Base-by-base conservation (phyloP, 2,797 vertebrate species). In the Melanotaenia boesemani region DNA sequence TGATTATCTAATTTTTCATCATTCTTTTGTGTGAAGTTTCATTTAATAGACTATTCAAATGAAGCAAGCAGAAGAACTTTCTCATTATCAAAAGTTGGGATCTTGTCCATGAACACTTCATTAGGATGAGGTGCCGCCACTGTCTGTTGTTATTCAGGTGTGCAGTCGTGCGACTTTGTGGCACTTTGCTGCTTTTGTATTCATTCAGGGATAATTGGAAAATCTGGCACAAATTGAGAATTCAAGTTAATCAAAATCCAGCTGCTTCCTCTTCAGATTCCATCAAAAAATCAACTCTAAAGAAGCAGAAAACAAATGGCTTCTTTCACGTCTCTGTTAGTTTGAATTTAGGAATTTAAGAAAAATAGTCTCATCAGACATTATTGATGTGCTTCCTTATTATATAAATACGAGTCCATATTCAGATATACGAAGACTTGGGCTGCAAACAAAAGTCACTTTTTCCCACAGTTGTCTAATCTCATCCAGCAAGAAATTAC, bases 181-280 rank as follows among this genome's bases (percentile, higher is more conserved):
- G 56, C 1, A 30, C 50, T 72, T 67, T 37, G 39, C 48, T 63
- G 69, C 18, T 12, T 76, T 44, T 72, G 24, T 59, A 57, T 83
- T 69, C 63, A 56, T 76, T 61, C 11, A 10, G 4, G 58, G 18
- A 28, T 63, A 58, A 80, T 82, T 80, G 54, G 63, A 61, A 86
- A 77, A 82, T 77, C 71, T 80, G 67, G 16, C 54, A 78, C 67
- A 73, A 72, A 77, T 79, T 83, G 76, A 77, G 69, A 82, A 88
- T 81, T 71, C 68, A 82, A 61, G 18, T 76, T 77, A 20, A 67
- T 66, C 36, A 24, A 71, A 70, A 76, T 50, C 68, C 81, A 88
- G 77, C 79, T 88, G 81, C 30, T 55, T 84, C 72, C 63, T 77
- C 81, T 75, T 75, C 48, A 74, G 6, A 70, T 83, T 52, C 72